phyloP scores from a whole-genome alignment of 2,888 invertebrate species.

The Limenitis arthemis region DNA sequence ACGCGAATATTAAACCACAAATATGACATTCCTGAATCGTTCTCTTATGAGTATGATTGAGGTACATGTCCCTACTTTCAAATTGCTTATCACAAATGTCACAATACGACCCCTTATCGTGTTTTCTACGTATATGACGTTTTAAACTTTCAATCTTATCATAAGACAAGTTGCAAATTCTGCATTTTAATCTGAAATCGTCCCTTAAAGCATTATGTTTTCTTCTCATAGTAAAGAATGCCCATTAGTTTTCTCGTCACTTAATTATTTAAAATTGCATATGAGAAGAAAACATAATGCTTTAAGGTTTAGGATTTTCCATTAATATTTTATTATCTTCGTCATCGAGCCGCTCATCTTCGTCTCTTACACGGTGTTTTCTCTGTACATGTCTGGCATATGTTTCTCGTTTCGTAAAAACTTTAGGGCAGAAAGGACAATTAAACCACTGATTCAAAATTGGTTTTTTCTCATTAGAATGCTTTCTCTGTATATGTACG shows the following conservation, averaged over 20 bases:
- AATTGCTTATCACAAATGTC: slow-evolving; percentile 57
- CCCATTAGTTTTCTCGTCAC: slow-evolving; percentile 51
- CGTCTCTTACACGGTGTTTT: slow-evolving; percentile 47
- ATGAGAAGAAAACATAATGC: too few species aligned
- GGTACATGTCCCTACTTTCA: slow-evolving; percentile 44
- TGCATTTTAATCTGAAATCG: slow-evolving; percentile 55
- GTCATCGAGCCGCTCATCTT: slow-evolving; percentile 27
- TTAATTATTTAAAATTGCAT: slow-evolving; percentile 54
- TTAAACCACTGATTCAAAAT: slow-evolving; percentile 44
- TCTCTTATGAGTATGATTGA: slow-evolving; percentile 53
- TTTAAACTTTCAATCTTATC: slow-evolving; percentile 62
- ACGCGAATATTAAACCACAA: slow-evolving; percentile 56
- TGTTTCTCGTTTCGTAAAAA: slow-evolving; percentile 54
- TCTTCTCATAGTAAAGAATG: slow-evolving; percentile 58
- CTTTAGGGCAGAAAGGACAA: slow-evolving; percentile 56
- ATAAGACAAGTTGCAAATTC: slow-evolving; percentile 58
- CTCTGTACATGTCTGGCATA: slow-evolving; percentile 58
- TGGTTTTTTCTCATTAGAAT: slow-evolving; percentile 37
- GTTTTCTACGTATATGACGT: slow-evolving; percentile 56
- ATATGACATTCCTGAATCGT: slow-evolving; percentile 49
- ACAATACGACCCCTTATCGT: slow-evolving; percentile 48
- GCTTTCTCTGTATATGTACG: slow-evolving; percentile 55
- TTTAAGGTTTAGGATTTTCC: slow-evolving; percentile 31
- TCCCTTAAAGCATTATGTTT: slow-evolving; percentile 57
- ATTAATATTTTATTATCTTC: slow-evolving; percentile 29